Conservation (phyloP, 2,797 vertebrate genomes). For the Pogonophryne albipinna region DNA sequence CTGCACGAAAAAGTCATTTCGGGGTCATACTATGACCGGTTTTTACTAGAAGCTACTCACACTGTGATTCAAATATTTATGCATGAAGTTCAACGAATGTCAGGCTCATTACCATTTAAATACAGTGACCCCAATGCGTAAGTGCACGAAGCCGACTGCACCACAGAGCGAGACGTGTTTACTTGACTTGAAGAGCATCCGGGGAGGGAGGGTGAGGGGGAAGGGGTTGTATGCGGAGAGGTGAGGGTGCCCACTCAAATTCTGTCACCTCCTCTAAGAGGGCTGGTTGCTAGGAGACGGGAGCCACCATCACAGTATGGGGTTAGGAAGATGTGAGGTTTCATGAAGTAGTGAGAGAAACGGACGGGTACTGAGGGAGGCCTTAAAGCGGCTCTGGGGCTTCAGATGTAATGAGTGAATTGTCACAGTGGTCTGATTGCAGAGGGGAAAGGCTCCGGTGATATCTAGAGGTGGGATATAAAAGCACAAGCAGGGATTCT, state of each 20-base stretch:
- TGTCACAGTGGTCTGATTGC: conserved; percentile 15
- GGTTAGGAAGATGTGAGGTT: conserved; percentile 68
- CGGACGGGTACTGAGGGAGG: conserved; percentile 23
- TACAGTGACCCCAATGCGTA: not conserved
- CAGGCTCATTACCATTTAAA: not conserved
- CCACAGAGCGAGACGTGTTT: conserved; percentile 55
- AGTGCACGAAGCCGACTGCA: conserved; percentile 13
- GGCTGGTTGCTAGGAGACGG: conserved; percentile 76
- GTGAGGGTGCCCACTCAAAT: conserved; percentile 80
- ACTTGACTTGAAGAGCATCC: conserved; percentile 61
- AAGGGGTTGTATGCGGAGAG: conserved; percentile 43
- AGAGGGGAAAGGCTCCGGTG: conserved; percentile 4
- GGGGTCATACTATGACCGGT: not conserved
- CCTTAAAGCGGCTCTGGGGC: conserved; percentile 47
- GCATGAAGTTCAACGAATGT: not conserved
- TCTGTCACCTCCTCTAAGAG: conserved; percentile 78
- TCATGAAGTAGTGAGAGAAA: conserved; percentile 50
- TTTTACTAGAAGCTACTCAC: not conserved
- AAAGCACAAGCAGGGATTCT: conserved; percentile 32
- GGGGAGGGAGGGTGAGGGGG: conserved; percentile 15
- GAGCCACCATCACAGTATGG: conserved; percentile 69
- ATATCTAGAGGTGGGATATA: conserved; percentile 48
- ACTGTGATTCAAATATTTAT: not conserved
- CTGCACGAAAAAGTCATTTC: not conserved
- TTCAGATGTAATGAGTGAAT: conserved; percentile 43